Base-by-base conservation (phyloP, 2,113 vertebrate species). In the Antechinus stuartii region DNA sequence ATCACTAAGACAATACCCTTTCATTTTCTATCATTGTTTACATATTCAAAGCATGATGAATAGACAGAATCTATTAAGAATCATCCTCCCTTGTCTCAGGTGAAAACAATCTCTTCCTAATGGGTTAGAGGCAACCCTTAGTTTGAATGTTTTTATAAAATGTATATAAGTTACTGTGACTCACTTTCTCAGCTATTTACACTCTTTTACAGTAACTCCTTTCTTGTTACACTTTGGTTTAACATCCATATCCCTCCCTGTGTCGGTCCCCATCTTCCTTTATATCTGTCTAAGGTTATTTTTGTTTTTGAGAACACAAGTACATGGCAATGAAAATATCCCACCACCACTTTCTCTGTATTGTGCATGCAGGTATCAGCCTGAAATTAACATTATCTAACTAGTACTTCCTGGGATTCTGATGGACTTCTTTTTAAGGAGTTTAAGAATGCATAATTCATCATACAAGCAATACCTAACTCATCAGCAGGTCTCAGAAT, bases 101-200 rank as follows among this genome's bases (percentile, higher is more conserved):
- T 68, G 5, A 14, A 53, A 89, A 95, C 94, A 97, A 95, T 92
- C 68, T 96, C 93, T 95, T 95, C 95, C 91, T 91, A 93, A 91
- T 61, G 84, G 95, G 52, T 91, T 94, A 91, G 95, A 96, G 68
- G 89, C 90, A 90, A 53, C 94, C 97, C 97, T 97, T 97, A 89
- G 93, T 97, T 97, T 95, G 61, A 27, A 91, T 49, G 84, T 94
- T 95, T 91, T 68, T 93, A 89, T 47, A 92, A 68, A 94, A n/a
- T 90, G 46, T 0, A 84, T 23, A n/a, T 2, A 94, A 91, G 91
- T 91, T 52, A 92, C 90, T 94, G 91, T 97, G 97, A 98, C 52
- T 94, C 90, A 97, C 92, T 94, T 97, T 98, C 95, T 97, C 96
- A 97, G 61, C 91, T 98, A 68, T 98, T 94, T 96, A 94, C 96